A percentile compares a stretch with the other conserved stretches of the same genome.
These are phyloP conservation scores for Drosophila teissieri DNA, from an alignment of 1,140 invertebrate species.

Conservation along the genomic window DNA sequence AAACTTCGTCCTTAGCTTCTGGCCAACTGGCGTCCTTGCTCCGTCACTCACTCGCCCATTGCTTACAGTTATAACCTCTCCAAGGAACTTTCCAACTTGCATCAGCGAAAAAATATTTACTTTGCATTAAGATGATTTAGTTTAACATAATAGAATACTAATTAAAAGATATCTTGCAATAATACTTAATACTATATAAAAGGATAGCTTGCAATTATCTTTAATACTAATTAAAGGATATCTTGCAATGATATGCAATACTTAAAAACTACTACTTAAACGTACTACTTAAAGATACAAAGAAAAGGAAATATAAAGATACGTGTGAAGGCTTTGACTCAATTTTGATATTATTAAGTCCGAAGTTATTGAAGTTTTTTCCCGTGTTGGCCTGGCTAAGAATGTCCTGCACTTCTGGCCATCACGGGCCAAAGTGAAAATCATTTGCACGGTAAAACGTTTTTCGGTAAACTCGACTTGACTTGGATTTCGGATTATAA, in stretches of 20 bases:
- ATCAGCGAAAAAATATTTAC: conserved; percentile 8
- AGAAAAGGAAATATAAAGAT: too few species aligned
- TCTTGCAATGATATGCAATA: too few species aligned
- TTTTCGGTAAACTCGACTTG: conserved; percentile 81
- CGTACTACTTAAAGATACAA: too few species aligned
- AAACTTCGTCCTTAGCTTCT: conserved; percentile 69
- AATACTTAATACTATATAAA: too few species aligned
- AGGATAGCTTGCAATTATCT: too few species aligned
- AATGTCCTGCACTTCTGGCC: conserved; percentile 16
- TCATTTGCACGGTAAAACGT: conserved; percentile 82
- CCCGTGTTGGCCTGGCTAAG: conserved; percentile 7
- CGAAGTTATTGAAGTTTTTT: not conserved
- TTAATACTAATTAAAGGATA: too few species aligned
- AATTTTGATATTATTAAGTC: too few species aligned
- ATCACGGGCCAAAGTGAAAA: conserved; percentile 67
- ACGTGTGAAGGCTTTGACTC: too few species aligned
- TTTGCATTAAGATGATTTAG: not conserved
- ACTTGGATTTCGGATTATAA: conserved; percentile 81
- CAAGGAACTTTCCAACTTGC: conserved; percentile 14
- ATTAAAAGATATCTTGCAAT: not conserved
- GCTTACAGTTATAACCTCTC: conserved; percentile 72
- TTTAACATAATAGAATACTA: too few species aligned
- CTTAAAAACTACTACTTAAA: too few species aligned
- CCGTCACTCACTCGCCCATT: conserved; percentile 52
- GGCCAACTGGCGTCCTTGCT: conserved; percentile 16